Conservation (phyloP, 1,140 invertebrate species). For the Drosophila sucinea region DNA sequence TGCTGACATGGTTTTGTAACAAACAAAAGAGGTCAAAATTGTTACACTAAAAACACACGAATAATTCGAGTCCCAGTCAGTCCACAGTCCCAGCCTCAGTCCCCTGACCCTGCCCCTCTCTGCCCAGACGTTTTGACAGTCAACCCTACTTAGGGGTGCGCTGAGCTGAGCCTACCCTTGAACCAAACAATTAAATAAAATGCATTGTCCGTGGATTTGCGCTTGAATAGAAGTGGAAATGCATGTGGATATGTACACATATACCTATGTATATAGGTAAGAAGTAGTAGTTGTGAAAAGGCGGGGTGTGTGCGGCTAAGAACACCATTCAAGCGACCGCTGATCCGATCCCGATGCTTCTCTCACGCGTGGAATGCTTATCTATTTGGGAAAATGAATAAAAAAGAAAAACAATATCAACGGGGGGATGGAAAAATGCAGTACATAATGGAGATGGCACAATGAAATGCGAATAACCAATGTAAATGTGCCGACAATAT, state of each 20-base stretch:
- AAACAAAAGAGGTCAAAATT: constrained; percentile 77
- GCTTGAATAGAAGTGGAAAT: constrained; percentile 47
- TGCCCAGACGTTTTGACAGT: constrained; percentile 40
- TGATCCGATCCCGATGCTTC: constrained; percentile 19
- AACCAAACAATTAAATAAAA: constrained; percentile 58
- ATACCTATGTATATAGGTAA: neutral
- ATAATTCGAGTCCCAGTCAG: constrained; percentile 19
- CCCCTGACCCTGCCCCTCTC: neutral
- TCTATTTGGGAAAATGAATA: constrained; percentile 9
- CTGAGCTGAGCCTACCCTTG: constrained; percentile 44
- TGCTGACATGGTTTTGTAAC: constrained; percentile 43
- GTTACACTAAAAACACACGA: constrained; percentile 63
- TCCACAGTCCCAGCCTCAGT: neutral
- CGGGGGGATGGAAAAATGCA: neutral
- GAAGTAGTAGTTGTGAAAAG: constrained; percentile 34
- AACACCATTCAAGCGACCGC: constrained; percentile 11
- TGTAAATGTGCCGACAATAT: neutral
- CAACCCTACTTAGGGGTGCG: constrained; percentile 63
- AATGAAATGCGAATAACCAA: constrained; percentile 8
- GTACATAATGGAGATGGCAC: neutral
- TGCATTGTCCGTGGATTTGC: constrained; percentile 58
- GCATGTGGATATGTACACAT: constrained; percentile 14
- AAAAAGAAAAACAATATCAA: constrained; percentile 5
- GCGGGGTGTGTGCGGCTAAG: constrained; percentile 33
- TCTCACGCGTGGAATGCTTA: constrained; percentile 12